Base-by-base conservation (phyloP, 1,140 invertebrate genomes). In the Trialeurodes vaporariorum region DNA sequence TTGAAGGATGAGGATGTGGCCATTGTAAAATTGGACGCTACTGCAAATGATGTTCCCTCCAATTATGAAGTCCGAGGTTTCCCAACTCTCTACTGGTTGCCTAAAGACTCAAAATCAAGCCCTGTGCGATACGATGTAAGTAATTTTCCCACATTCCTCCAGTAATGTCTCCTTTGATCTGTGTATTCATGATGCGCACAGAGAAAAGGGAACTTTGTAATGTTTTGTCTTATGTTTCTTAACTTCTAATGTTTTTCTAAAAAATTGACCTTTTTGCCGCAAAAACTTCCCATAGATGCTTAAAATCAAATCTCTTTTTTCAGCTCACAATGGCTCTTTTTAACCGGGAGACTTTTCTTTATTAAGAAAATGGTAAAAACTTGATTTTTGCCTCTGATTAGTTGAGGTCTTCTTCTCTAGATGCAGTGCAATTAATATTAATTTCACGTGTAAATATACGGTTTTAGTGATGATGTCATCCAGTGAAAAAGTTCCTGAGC, bases 1-100 rank as follows among this genome's bases (percentile, higher is more conserved):
- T 78, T 98, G 74, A 86, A 86, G 71, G 81, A 90, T 73, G 96
- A 99, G 79, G 85, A 93, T 69, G 86, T 99, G 21, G 87, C 85
- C 63, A 96, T 99, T 76, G 92, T 97, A 0, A 99, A 99, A 78
- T 93, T 99, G 81, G 97, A 99, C 79, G 96, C 97, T 26, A 98
- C 96, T 0, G 94, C 93, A 61, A 99, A 99, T 80, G 97, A 99
- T 83, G 96, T 98, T 70, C 94, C 95, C 68, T 78, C 86, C n/a
- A 77, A 82, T 68, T 99, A 87, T 79, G 92, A 98, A 74, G 97
- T 99, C 21, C 84, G 86, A 72, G 97, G 97, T 24, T 99, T 98
- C 86, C 98, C 98, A 40, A 99, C 98, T 1, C 83, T 99, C 27
- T 99, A 85, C 82, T 99, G 94, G 94, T 84, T 89, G 64, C 90